Base-by-base conservation (phyloP, 2,113 vertebrate genomes). In the Australoheros scitulus region DNA sequence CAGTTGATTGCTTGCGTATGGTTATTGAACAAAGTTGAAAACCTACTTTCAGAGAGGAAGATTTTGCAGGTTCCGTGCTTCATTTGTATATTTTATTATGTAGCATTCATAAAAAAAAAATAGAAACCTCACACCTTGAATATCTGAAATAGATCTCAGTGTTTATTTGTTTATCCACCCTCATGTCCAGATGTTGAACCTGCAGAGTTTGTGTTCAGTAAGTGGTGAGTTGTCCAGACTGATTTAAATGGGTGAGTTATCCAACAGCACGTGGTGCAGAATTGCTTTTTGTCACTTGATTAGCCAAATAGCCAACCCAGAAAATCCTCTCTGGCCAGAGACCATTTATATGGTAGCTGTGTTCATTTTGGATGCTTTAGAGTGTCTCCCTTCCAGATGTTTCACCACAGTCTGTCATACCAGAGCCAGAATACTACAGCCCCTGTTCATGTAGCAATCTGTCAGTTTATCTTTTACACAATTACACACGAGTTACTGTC, bases 231-330 rank as follows among this genome's bases (percentile, higher is more conserved):
- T 70, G 57, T 50, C 61, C 17, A 80, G 76, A 87, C 32, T 61
- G 75, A 91, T 92, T 91, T 81, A 81, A 86, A 91, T 79, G 55
- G 86, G 61, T 41, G 41, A 65, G 58, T 61, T 79, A 87, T 83
- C 70, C 17, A 8, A 18, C 47, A 72, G 47, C 88, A 88, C 79
- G 32, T 1, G 56, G 20, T 80, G 65, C 87, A 76, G 65, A 87
- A 89, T 82, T 85, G 79, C 80, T 90, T 91, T 91, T 88, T 87
- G 85, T 87, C 65, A 86, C 81, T 74, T 82, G 59, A 85, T 89
- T 85, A 92, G 83, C 47, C 72, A 52, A 76, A 84, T n/a, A 78
- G 82, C 80, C 78, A 83, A 79, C 59, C 83, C 78, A 11, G 61
- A 63, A 86, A 90, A 92, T 92, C 85, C 81, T 87, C 72, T 86